A percentile compares a stretch with the other conserved stretches of the same genome.
These are phyloP conservation scores for Pimephales promelas DNA, from an alignment of 2,113 vertebrate genomes.

Conservation along the genomic window DNA sequence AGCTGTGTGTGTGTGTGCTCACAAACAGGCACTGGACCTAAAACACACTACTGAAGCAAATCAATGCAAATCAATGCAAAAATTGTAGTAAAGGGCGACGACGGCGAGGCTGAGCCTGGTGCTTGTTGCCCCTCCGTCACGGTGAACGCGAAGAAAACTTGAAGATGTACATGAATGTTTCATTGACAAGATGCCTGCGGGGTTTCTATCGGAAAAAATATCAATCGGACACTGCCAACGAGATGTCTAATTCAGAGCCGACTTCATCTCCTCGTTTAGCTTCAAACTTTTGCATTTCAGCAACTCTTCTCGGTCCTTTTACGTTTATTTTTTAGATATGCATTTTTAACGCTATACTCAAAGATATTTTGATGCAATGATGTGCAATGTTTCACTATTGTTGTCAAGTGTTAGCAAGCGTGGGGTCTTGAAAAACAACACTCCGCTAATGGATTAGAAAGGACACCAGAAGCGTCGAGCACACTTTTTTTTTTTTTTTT, in stretches of 20 bases:
- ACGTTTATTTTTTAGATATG: slow-evolving; percentile 34
- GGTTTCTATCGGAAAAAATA: slow-evolving; percentile 17
- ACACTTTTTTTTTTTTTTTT: background rate
- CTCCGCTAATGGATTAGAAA: background rate
- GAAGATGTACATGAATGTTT: slow-evolving; percentile 67
- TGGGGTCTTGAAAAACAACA: slow-evolving; percentile 17
- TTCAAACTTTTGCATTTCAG: slow-evolving; percentile 25
- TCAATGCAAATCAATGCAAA: slow-evolving; percentile 99
- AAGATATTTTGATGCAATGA: slow-evolving; percentile 6
- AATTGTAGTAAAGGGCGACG: slow-evolving; percentile 72
- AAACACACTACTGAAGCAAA: slow-evolving; percentile 83
- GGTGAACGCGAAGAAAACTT: slow-evolving; percentile 73
- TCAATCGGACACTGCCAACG: slow-evolving; percentile 68
- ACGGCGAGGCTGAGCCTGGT: slow-evolving; percentile 76
- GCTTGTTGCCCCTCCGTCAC: slow-evolving; percentile 74
- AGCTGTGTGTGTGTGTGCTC: slow-evolving; percentile 62
- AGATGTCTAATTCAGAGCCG: slow-evolving; percentile 65
- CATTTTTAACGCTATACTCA: slow-evolving; percentile 26
- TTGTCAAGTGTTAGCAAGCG: slow-evolving; percentile 33
- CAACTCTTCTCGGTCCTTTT: slow-evolving; percentile 6
- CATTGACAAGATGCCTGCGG: slow-evolving; percentile 42
- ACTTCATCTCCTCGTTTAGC: slow-evolving; percentile 48
- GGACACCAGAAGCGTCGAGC: background rate
- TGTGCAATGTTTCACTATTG: slow-evolving; percentile 31
- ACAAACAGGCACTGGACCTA: slow-evolving; percentile 64